Base-by-base conservation (phyloP, 2,888 invertebrate species). In the Hemistola chrysoprasaria region DNA sequence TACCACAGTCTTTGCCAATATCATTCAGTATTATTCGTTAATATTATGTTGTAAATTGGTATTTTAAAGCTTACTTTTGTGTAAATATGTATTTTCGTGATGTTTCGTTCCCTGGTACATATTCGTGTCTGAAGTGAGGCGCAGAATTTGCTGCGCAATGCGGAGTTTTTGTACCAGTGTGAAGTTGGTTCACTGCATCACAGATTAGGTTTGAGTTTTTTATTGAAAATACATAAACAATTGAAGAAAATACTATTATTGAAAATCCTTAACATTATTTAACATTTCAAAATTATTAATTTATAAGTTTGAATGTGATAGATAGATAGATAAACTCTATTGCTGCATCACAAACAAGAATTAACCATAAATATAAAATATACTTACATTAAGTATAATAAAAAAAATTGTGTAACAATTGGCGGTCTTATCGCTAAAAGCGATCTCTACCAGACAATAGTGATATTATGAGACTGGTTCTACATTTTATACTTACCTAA, bases 101-200 rank as follows among this genome's bases (percentile, higher is more conserved):
- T 56, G 55, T 52, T 51, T 51, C 43, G 34, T 32, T 42, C 37
- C 46, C 53, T 40, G 53, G 50, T 57, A 50, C 65, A 50, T 59
- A 52, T 59, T 62, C 48, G 52, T 71, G 24, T 33, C 40, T 71
- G 78, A 82, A 73, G 65, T 66, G 63, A 44, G 67, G 29, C 22
- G 31, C 22, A 33, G 5, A 2, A 29, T 26, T 46, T 36, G 41
- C 70, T 80, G 80, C 80, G 80, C 80, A 80, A 62, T 80, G 80
- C 80, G 77, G 70, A 21, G 42, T 55, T 59, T 45, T 50, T 44
- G 62, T 68, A 66, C 10, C 61, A 62, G 30, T n/a, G 45, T 66
- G 79, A 80, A 71, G 71, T 69, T 71, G 22, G 54, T 44, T 33
- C 42, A 53, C 55, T 60, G 56, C 64, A 61, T 62, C 59, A 64